Base-by-base conservation (phyloP, 2,113 vertebrate genomes). In the Nyctereutes procyonoides region DNA sequence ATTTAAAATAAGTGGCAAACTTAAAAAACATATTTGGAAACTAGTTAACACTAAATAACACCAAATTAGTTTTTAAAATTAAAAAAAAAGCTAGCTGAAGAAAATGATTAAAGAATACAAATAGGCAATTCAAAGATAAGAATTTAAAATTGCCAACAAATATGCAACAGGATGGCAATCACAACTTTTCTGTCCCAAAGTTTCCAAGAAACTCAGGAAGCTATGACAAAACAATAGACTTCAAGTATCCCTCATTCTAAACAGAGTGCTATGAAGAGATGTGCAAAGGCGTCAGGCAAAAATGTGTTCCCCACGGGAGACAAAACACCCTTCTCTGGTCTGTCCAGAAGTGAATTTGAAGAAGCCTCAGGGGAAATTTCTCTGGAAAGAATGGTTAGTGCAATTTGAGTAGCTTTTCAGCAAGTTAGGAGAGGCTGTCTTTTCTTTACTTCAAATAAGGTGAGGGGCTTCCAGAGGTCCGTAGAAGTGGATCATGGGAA, bases 201-300 rank as follows among this genome's bases (percentile, higher is more conserved):
- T 87, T 96, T 92, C 26, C 69, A 94, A 88, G 19, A 94, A 85
- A 62, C 20, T 60, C 5, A n/a, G 60, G n/a, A 84, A 95, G 91
- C 10, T 55, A 56, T 96, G 32, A 43, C 9, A 60, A 85, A 92
- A 51, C 0, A 88, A 17, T 32, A 35, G 10, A 13, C 7, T 15
- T 74, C 51, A 71, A 82, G 2, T 71, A 51, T 5, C 26, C 1
- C 0, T 73, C 38, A 48, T 83, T 87, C 32, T 76, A 67, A 80
- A 62, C 19, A 80, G 20, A 51, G 30, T 73, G 10, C n/a, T 71
- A 6, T 82, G n/a, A 94, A n/a, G 53, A 77, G 2, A 74, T 83
- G 30, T 56, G 32, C 15, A 74, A 65, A 96, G 4, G 11, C 62
- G 11, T 1, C 24, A 84, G 28, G 4, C 48, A 60, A 96, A 95